Evolutionary conservation across 1,140 invertebrate genomes (phyloP).

Genomic region (Philaenus spumarius): DNA sequence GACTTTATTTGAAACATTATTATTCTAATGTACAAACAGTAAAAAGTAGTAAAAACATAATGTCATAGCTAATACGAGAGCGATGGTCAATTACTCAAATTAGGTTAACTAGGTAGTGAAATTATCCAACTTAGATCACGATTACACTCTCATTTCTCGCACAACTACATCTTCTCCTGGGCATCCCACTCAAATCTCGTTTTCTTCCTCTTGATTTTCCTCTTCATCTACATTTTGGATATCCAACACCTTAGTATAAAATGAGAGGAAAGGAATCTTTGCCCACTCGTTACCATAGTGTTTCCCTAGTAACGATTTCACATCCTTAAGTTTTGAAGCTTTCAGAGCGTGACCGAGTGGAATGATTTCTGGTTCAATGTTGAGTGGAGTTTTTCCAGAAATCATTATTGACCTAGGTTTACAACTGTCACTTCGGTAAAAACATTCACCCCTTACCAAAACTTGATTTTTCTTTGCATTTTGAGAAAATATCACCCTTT

Average conservation of each 20-base stretch:
- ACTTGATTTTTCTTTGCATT: too few species aligned
- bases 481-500: constrained; percentile 23
- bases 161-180: background rate
- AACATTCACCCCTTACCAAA: too few species aligned
- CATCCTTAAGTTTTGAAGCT: constrained; percentile 10
- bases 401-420: background rate
- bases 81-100: background rate
- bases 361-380: constrained; percentile 2
- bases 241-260: constrained; percentile 1
- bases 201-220: constrained; percentile 5
- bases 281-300: constrained; percentile 18
- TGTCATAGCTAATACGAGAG: background rate
- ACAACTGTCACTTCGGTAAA: too few species aligned
- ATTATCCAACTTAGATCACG: background rate
- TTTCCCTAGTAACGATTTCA: constrained; percentile 13
- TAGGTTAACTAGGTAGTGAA: background rate
- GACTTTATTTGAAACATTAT: constrained; percentile 4
- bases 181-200: background rate
- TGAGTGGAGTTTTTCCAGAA: constrained; percentile 1
- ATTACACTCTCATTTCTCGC: too few species aligned
- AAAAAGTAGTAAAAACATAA: background rate
- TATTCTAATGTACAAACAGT: constrained; percentile 2
- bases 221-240: background rate
- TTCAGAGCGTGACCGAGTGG: background rate
- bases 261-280: background rate